These are phyloP conservation scores for Holothuria glaberrima DNA, from an alignment of 35 echinoderm and acorn worm genomes.

Conservation along the genomic window DNA sequence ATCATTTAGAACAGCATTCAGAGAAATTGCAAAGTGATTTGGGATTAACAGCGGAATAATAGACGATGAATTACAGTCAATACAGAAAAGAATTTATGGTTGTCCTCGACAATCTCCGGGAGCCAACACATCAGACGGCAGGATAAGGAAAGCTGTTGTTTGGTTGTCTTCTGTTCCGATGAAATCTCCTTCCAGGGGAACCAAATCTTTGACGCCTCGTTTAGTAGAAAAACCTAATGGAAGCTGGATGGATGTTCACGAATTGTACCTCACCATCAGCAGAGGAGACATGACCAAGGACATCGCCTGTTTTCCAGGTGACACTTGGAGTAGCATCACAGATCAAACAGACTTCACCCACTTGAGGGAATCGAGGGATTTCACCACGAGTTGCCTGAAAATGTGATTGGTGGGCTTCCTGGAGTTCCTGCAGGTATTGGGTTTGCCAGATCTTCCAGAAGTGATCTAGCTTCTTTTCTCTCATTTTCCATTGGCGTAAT, in stretches of 20 bases:
- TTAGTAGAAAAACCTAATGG: neutral
- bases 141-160: too few species aligned
- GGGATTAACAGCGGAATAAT: too few species aligned
- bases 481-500: neutral
- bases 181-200: neutral
- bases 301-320: neutral
- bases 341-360: conserved; percentile 3
- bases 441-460: conserved; percentile 5
- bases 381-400: conserved; percentile 4
- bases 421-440: too few species aligned
- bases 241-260: neutral
- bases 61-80: too few species aligned
- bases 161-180: too few species aligned
- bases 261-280: neutral
- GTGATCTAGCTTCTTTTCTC: neutral
- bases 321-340: neutral
- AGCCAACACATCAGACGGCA: too few species aligned
- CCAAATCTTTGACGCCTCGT: conserved; percentile 8
- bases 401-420: neutral
- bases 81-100: too few species aligned
- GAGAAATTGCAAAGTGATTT: too few species aligned
- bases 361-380: neutral
- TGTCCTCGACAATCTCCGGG: too few species aligned
- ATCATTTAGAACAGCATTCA: too few species aligned
- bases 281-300: neutral